Evolutionary conservation across 2,113 vertebrate species (phyloP), one percentile per base, ranked within the genome.

Genomic region (Pitta sordida): DNA sequence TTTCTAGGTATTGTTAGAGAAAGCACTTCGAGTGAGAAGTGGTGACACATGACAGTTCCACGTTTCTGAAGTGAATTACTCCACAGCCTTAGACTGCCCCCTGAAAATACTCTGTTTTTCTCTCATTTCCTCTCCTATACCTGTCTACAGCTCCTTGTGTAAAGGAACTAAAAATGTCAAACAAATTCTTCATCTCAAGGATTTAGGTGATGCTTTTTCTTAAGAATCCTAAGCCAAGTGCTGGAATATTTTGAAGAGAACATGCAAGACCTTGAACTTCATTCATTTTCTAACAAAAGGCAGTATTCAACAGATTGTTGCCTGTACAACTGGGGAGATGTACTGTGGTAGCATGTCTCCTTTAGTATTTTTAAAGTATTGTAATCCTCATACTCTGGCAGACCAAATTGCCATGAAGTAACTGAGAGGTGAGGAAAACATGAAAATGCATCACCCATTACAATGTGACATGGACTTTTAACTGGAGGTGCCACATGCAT

Each of bases 71-170:
- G 34, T 91, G 83, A 94, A 86, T 91, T 86, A 73, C 41, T 83
- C 69, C 0, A 0, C 63, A 80, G 67, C 46, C 68, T 53, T 90
- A 70, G 36, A 90, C 70, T 87, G 70, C 52, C 85, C 85, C 74
- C 21, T 87, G 58, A 93, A 96, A 94, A 93, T 91, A 83, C 64
- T 75, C 90, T 8, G 75, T 91, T 94, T 93, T 91, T 91, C 88
- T 93, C 70, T 79, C 90, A 88, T 94, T 88, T 94, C 53, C 63
- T 92, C 53, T 88, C 53, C 59, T 77, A 44, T 52, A 85, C 71
- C 63, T 83, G 58, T 51, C 80, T 83, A 93, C 63, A 93, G 41
- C 13, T 86, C 24, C 76, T 68, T 94, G 70, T 74, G 82, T 49
- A 4, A 2, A 77, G 41, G n/a, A 63, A 86, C 79, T 88, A 71